Evolutionary conservation across 2,797 vertebrate genomes (phyloP).

Genomic region (Rachycentron canadum): DNA sequence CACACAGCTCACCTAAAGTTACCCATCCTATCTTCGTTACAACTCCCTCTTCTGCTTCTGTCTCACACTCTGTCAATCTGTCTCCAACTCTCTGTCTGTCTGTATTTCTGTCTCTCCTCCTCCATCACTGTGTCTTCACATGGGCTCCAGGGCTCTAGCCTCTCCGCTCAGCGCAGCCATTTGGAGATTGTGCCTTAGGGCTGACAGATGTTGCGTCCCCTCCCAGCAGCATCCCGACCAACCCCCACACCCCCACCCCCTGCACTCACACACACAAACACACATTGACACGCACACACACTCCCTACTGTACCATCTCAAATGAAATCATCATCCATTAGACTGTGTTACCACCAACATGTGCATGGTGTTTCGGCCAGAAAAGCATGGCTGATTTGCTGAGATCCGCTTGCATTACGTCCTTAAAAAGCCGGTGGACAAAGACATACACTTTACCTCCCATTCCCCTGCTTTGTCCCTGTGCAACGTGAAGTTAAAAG

Average conservation of each 20-base stretch:
- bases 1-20: conserved; percentile 37
- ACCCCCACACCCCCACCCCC: background rate
- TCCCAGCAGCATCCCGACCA: conserved; percentile 2
- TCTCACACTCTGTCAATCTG: conserved; percentile 41
- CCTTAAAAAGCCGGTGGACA: conserved; percentile 40
- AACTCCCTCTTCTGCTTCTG: conserved; percentile 12
- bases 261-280: no score
- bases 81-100: conserved; percentile 46
- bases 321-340: conserved; percentile 39
- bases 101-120: conserved; percentile 41
- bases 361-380: conserved; percentile 25
- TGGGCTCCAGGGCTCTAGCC: conserved; percentile 27
- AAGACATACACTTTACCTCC: conserved; percentile 21
- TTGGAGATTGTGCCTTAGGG: conserved; percentile 80
- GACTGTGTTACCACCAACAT: conserved; percentile 34
- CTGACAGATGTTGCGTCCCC: conserved; percentile 81
- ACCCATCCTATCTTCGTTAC: conserved; percentile 41
- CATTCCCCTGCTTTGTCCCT: background rate
- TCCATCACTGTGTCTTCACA: conserved; percentile 33
- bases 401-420: conserved; percentile 48
- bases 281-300: no score
- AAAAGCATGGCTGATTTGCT: conserved; percentile 63
- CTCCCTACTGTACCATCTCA: conserved; percentile 38
- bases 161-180: conserved; percentile 67
- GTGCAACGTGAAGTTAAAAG: conserved; percentile 6